Conservation (phyloP, 2,113 vertebrate species). For the Jacana jacana region DNA sequence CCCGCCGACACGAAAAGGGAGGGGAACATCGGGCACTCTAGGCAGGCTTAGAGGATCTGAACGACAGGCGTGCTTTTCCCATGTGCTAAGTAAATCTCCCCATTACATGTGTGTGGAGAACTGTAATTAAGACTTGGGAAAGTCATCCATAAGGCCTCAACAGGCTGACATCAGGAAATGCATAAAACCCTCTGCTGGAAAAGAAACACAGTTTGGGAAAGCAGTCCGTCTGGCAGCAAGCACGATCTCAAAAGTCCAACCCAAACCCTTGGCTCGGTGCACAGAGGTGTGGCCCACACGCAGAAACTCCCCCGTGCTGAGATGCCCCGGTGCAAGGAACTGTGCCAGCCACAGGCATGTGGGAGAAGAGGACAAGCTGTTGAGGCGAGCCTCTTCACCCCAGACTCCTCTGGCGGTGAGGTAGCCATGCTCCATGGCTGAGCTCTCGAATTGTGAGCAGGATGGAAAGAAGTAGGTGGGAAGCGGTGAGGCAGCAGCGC, state of each 20-base stretch:
- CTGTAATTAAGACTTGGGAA: conserved; percentile 61
- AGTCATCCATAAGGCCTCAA: neutral
- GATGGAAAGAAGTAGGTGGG: conserved; percentile 9
- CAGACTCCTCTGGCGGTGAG: neutral
- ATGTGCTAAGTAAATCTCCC: conserved; percentile 51
- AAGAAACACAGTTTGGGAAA: conserved; percentile 6
- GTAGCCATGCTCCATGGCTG: neutral
- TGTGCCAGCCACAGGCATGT: neutral
- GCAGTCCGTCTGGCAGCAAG: conserved; percentile 3
- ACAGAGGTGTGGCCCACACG: conserved; percentile 60
- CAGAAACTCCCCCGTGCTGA: conserved; percentile 6
- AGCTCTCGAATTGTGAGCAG: neutral
- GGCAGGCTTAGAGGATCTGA: conserved; percentile 6
- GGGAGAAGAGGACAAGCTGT: conserved; percentile 3
- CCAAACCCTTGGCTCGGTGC: conserved; percentile 19
- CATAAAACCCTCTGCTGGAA: conserved; percentile 12
- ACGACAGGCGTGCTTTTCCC: conserved; percentile 12
- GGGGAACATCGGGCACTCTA: neutral
- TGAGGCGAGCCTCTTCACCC: neutral
- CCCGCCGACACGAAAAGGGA: neutral
- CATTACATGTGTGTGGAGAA: conserved; percentile 18
- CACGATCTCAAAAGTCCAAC: neutral
- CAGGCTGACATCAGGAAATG: neutral
- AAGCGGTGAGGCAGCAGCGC: neutral
- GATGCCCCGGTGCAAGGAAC: neutral